Conservation (phyloP, 2,113 vertebrate genomes). For the Brachirus orientalis region DNA sequence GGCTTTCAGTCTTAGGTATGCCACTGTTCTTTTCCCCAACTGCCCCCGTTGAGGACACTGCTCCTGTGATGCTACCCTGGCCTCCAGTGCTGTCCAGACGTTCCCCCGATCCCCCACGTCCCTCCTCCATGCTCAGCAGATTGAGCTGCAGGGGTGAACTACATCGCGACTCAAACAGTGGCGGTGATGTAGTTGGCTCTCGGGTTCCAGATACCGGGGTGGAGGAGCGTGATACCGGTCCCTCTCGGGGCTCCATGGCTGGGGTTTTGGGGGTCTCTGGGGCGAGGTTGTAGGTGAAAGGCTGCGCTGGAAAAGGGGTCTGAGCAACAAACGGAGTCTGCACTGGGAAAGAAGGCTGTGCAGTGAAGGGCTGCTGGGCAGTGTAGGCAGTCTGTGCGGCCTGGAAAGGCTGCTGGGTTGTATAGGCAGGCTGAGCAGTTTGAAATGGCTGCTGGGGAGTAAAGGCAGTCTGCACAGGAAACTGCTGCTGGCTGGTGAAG, state of each 20-base stretch:
- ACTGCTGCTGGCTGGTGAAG: constrained; percentile 71
- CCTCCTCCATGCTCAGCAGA: constrained; percentile 92
- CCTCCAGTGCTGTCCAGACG: constrained; percentile 64
- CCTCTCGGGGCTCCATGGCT: constrained; percentile 55
- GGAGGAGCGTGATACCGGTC: constrained; percentile 77
- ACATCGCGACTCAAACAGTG: constrained; percentile 90
- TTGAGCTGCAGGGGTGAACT: constrained; percentile 95
- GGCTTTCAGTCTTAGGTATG: constrained; percentile 50
- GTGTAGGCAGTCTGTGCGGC: constrained; percentile 47
- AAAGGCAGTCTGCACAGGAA: constrained; percentile 72
- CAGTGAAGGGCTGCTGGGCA: constrained; percentile 64
- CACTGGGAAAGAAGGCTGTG: constrained; percentile 75
- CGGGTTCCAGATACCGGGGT: constrained; percentile 73
- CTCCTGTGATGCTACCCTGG: constrained; percentile 40
- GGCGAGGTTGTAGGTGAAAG: constrained; percentile 76
- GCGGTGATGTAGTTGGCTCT: constrained; percentile 79
- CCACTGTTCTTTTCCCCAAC: constrained; percentile 53
- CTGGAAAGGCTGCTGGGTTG: constrained; percentile 70
- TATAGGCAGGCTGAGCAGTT: constrained; percentile 63
- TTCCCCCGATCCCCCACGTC: constrained; percentile 76
- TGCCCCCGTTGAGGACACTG: constrained; percentile 16
- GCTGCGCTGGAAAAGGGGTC: constrained; percentile 55
- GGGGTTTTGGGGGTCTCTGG: constrained; percentile 70
- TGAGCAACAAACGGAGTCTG: constrained; percentile 71
- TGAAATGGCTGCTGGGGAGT: constrained; percentile 73